Evolutionary conservation across 1,140 invertebrate genomes (phyloP).

Genomic region (Magallana angulata): DNA sequence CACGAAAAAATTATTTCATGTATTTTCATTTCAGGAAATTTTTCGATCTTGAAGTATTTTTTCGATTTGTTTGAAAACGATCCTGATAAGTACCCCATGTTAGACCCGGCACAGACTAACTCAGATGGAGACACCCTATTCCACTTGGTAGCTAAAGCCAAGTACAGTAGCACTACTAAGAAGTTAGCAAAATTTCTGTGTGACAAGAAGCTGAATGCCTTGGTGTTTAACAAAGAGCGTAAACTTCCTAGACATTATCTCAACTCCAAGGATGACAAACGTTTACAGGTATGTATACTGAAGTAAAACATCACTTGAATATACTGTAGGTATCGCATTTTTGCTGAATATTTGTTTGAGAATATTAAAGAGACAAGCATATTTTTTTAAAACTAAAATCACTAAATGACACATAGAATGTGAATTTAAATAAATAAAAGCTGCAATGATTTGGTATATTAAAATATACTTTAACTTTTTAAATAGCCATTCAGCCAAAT

Average conservation of each 20-base stretch:
- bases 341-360: too few species aligned
- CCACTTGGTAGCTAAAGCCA: constrained; percentile 66
- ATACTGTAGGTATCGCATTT: too few species aligned
- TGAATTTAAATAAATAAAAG: too few species aligned
- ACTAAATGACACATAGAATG: too few species aligned
- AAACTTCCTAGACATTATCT: constrained; percentile 68
- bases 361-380: too few species aligned
- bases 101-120: constrained; percentile 60
- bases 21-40: constrained; percentile 57
- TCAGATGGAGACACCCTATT: constrained; percentile 65
- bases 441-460: too few species aligned
- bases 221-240: constrained; percentile 63
- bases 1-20: background rate
- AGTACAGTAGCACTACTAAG: constrained; percentile 64
- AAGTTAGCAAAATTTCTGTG: constrained; percentile 68
- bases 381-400: too few species aligned
- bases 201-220: constrained; percentile 59
- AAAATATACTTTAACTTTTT: too few species aligned
- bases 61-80: constrained; percentile 61
- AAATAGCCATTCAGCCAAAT: too few species aligned
- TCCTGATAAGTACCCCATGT: constrained; percentile 56
- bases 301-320: too few species aligned
- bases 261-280: constrained; percentile 65
- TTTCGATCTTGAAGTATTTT: constrained; percentile 66
- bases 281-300: constrained; percentile 42